Base-by-base conservation (phyloP, 2,888 invertebrate genomes). In the Coecobrya sp. region DNA sequence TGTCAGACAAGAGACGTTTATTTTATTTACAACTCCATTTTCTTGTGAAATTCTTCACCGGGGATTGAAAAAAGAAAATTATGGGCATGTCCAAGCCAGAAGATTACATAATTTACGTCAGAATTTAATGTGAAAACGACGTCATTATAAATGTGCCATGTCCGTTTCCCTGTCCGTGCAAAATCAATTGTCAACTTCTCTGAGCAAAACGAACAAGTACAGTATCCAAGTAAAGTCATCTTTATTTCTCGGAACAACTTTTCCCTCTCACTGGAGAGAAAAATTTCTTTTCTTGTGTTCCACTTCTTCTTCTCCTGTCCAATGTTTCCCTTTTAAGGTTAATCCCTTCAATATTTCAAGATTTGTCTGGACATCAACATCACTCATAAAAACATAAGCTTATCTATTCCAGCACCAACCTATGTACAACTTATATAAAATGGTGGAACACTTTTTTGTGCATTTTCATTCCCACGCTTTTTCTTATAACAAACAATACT, bases 261-360 rank as follows among this genome's bases (percentile, higher is more conserved):
- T 68, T 36, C 13, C n/a, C 42, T 19, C 42, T 19, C 42, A n/a
- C 45, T 13, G 30, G 36, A 68, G 25, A 73, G 49, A 45, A 76
- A 11, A 27, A 27, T 16, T 13, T 65, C 10, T 70, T 42, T 42
- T 70, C n/a, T 42, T 70, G 45, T 76, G 45, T 76, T 76, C 76
- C 49, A 76, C 62, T 8, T 70, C 36, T 52, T 49, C 30, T 52
- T 30, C 87, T 45, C 85, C 91, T 88, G 68, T 36, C 36, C 36
- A 36, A 36, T 36, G 36, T 93, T 91, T 93, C 81, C 94, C 93
- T 93, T 94, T 90, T 93, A 94, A 91, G 93, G 94, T 92, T 94
- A 94, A 94, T 94, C 94, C 93, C 92, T 62, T 92, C 94, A 94
- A 94, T 94, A 94, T 94, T 94, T 94, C 94, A 94, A 94, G 94